These are phyloP conservation scores for Pissodes strobi DNA, from an alignment of 1,140 invertebrate genomes.

Conservation along the genomic window DNA sequence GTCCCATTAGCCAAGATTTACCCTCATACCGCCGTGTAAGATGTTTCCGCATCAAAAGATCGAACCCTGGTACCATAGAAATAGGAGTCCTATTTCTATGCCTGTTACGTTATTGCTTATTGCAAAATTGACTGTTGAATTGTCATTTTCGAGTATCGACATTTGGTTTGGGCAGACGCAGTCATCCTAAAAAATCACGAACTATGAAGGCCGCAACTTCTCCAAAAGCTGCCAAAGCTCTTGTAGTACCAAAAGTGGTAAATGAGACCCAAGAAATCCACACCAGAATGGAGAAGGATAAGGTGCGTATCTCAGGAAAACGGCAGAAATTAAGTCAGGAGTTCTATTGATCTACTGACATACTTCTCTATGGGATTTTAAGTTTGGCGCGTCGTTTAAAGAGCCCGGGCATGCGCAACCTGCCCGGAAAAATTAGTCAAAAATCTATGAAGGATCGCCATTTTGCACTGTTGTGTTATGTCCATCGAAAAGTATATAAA, in stretches of 20 bases:
- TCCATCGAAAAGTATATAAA: constrained; percentile 29
- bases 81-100: too few species aligned
- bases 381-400: constrained; percentile 20
- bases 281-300: constrained; percentile 17
- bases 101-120: too few species aligned
- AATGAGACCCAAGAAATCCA: constrained; percentile 13
- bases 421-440: constrained; percentile 21
- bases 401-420: constrained; percentile 21
- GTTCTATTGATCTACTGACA: constrained; percentile 1
- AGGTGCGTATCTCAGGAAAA: neutral
- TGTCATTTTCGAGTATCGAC: too few species aligned
- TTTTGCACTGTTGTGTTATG: constrained; percentile 42
- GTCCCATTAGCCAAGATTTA: too few species aligned
- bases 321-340: neutral
- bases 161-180: too few species aligned
- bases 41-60: too few species aligned
- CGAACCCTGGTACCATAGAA: too few species aligned
- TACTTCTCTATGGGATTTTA: constrained; percentile 24
- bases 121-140: too few species aligned
- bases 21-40: too few species aligned
- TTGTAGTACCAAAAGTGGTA: constrained; percentile 10
- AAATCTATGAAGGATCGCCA: constrained; percentile 36
- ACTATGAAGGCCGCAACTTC: constrained; percentile 29
- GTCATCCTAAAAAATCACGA: too few species aligned
- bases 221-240: constrained; percentile 5